Percentiles rank a stretch among this genome's conserved stretches.
Conservation (phyloP, 2,888 invertebrate genomes). For the Calliphora vomitoria region DNA sequence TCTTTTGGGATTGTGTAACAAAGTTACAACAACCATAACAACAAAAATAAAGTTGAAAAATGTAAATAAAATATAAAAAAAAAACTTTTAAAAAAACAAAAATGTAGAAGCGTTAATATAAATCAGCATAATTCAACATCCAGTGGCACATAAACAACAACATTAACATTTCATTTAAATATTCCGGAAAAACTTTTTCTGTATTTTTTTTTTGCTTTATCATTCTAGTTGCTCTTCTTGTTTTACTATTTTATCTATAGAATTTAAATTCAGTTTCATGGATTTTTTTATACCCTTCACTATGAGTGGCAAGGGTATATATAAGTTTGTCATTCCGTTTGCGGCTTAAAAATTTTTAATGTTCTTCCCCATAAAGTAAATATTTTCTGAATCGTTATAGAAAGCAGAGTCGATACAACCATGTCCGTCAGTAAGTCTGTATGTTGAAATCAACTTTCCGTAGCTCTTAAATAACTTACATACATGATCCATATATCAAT, state of each 20-base stretch:
- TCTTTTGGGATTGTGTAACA: constrained; percentile 18
- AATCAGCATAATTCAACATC: constrained; percentile 69
- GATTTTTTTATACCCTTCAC: neutral
- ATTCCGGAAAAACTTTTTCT: constrained; percentile 45
- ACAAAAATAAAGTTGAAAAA: neutral
- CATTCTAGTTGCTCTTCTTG: neutral
- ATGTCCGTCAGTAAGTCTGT: too few species aligned
- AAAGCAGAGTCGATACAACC: too few species aligned
- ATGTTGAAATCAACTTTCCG: too few species aligned
- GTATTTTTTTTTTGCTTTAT: neutral
- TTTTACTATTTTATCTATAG: constrained; percentile 8
- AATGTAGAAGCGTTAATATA: constrained; percentile 63
- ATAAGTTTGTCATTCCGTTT: too few species aligned
- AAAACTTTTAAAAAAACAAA: neutral
- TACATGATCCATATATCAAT: too few species aligned
- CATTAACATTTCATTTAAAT: constrained; percentile 71
- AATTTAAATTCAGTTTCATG: constrained; percentile 20
- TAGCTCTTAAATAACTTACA: too few species aligned
- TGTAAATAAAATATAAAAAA: neutral
- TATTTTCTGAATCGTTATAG: too few species aligned
- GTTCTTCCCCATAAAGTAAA: too few species aligned
- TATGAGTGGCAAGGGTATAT: too few species aligned
- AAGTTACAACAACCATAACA: neutral
- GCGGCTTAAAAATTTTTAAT: too few species aligned
- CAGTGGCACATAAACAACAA: constrained; percentile 67